Evolutionary conservation across 2,113 vertebrate species (phyloP).

Genomic region (Pseudonaja textilis): DNA sequence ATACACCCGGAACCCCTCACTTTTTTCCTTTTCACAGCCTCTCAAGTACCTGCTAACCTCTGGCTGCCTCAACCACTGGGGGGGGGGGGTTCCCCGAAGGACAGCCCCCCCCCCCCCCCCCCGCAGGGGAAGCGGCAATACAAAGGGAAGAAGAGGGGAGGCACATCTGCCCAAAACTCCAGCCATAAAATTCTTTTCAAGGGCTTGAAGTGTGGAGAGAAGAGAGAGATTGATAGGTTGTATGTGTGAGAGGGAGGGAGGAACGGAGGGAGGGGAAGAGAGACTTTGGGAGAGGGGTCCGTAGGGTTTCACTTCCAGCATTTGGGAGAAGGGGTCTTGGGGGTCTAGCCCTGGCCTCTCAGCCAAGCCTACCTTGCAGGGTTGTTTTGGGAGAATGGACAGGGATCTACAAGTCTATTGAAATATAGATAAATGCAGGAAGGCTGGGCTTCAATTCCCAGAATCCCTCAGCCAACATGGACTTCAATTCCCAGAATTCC

Average conservation of each 20-base stretch:
- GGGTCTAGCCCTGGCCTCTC: not conserved
- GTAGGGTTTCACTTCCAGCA: not conserved
- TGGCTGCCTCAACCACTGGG: not conserved
- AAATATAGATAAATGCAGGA: not conserved
- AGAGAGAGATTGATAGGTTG: not conserved
- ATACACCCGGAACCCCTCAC: not conserved
- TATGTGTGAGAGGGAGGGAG: not conserved
- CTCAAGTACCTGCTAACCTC: constrained; percentile 27
- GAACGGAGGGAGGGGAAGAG: too few species aligned
- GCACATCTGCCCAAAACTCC: not conserved
- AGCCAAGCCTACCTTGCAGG: not conserved
- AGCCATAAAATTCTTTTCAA: constrained; percentile 24
- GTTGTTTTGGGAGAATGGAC: not conserved
- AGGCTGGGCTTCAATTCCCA: not conserved
- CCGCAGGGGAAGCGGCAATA: not conserved
- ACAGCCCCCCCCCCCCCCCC: not conserved
- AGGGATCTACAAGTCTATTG: not conserved
- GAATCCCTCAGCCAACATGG: not conserved
- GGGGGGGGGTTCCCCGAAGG: not conserved
- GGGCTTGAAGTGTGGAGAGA: not conserved
- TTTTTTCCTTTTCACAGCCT: constrained; percentile 3
- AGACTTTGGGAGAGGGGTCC: not conserved
- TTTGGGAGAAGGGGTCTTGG: not conserved
- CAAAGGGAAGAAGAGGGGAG: not conserved
- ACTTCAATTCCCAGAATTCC: not conserved